Percentiles rank a stretch among this genome's conserved stretches.
These are phyloP conservation scores for Heliconius nattereri DNA, from an alignment of 1,140 invertebrate species.

Conservation along the genomic window DNA sequence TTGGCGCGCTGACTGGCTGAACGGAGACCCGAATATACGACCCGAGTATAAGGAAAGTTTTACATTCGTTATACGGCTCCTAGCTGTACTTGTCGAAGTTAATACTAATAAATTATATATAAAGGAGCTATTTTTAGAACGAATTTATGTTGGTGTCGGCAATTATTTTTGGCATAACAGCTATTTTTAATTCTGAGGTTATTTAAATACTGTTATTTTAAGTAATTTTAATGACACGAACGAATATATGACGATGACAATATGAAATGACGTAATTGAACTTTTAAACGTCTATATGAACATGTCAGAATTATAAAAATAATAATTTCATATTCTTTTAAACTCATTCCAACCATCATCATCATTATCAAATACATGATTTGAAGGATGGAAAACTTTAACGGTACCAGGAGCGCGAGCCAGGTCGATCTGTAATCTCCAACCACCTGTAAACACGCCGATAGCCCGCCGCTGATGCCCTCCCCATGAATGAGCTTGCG, in stretches of 20 bases:
- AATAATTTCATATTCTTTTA: not conserved
- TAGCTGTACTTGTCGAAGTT: not conserved
- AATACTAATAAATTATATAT: not conserved
- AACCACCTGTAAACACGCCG: conserved; percentile 51
- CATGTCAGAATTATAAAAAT: not conserved
- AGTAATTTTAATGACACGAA: not conserved
- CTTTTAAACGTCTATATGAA: not conserved
- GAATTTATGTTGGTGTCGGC: not conserved
- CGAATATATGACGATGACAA: too few relatives aligned
- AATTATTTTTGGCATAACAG: not conserved
- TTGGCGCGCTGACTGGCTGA: conserved; percentile 47
- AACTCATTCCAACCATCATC: too few relatives aligned
- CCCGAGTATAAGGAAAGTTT: conserved; percentile 37
- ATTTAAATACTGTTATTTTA: not conserved
- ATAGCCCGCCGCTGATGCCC: conserved; percentile 49
- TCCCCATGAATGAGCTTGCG: conserved; percentile 67
- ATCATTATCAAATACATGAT: conserved; percentile 23
- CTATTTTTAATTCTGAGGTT: not conserved
- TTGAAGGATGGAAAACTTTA: conserved; percentile 25
- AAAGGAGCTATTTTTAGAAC: not conserved
- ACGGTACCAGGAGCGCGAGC: conserved; percentile 28
- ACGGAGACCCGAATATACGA: conserved; percentile 47
- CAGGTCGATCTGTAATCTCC: conserved; percentile 51
- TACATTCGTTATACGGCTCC: conserved; percentile 7
- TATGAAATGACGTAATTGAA: not conserved